Conservation (phyloP, 2,797 vertebrate species). For the Dendrocincla tyrannina region DNA sequence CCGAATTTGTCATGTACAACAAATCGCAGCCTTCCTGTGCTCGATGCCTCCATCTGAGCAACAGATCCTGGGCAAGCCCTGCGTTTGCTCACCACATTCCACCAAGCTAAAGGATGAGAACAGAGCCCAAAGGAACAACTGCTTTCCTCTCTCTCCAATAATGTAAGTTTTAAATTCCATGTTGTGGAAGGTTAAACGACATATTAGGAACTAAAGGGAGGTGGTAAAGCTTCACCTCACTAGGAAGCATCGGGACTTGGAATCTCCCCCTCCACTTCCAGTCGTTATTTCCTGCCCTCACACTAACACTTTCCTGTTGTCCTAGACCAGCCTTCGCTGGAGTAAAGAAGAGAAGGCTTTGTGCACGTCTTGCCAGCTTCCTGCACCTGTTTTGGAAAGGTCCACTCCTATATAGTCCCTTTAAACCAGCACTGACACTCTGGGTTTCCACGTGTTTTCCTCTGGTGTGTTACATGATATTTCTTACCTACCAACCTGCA, state of each 20-base stretch:
- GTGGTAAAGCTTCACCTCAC: background rate
- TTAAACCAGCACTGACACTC: background rate
- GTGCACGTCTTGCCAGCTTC: background rate
- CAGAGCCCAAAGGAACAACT: background rate
- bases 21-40: conserved; percentile 58
- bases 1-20: conserved; percentile 48
- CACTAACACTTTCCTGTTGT: background rate
- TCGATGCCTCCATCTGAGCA: conserved; percentile 13
- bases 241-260: background rate
- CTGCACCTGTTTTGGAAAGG: background rate
- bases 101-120: background rate
- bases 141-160: background rate
- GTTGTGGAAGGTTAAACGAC: background rate
- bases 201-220: background rate
- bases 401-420: background rate
- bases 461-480: background rate
- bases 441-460: background rate
- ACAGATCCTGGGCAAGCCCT: background rate
- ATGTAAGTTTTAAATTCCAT: background rate
- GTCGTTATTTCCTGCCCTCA: background rate
- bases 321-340: background rate
- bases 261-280: background rate
- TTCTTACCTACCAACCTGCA: background rate
- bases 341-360: background rate
- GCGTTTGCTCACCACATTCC: conserved; percentile 29